Base-by-base conservation (phyloP, 1,140 invertebrate genomes). In the Rhopalosiphum padi region DNA sequence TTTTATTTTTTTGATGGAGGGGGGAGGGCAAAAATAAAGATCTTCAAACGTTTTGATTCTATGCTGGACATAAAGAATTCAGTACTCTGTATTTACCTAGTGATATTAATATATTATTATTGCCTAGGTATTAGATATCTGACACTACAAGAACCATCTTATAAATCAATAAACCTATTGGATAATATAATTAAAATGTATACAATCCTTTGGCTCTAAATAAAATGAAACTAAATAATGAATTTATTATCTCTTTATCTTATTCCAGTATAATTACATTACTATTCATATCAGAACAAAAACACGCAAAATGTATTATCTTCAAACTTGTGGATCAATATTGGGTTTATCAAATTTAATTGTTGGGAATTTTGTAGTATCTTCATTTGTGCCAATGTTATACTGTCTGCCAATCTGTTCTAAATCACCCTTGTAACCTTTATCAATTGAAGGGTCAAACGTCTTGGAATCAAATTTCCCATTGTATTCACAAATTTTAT, bases 401-500 rank as follows among this genome's bases (percentile, higher is more conserved):
- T 96, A 99, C 94, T 97, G 97, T 94, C 96, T 97, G 41, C 97
- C 96, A 93, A 99, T 96, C 95, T 98, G 98, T 22, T 97, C 97
- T 93, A 99, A 95, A 95, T 98, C 98, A 83, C 96, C 95, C 94
- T 97, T 96, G 89, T 97, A 95, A 95, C 98, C 97, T 94, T 96
- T 96, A 95, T 98, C 95, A 68, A 97, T 96, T 92, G 96, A 97
- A 11, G 97, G 95, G 94, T 98, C 98, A 37, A 98, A 97, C 60
- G 99, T 94, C 95, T 98, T 93, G 30, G 91, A 53, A 41, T 86
- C 48, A 53, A 93, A 93, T 55, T 97, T 97, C 35, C 97, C 95
- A 94, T 97, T 98, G 95, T 98, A 99, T 96, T 99, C 98, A 90
- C 97, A 96, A 94, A 99, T 97, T 97, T 99, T 99, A 91, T 99